Evolutionary conservation across 2,113 vertebrate genomes (phyloP).

Genomic region (Pluvialis apricaria): DNA sequence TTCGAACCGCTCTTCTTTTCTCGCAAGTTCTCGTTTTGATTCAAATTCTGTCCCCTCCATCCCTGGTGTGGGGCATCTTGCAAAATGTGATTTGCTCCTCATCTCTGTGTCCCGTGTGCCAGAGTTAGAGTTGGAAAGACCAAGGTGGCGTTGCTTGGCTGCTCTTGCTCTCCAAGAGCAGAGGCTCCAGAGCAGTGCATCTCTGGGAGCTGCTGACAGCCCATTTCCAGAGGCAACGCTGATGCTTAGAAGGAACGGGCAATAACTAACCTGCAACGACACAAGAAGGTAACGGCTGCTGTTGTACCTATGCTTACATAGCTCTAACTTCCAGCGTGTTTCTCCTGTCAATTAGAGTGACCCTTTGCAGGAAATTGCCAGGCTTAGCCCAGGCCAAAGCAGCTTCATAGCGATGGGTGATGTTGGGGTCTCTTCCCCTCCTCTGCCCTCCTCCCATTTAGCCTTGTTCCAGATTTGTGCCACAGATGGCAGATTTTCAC

Average conservation of each 20-base stretch:
- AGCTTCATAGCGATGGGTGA: background rate
- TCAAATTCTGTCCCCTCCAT: background rate
- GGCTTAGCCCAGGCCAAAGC: background rate
- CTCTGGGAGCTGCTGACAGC: background rate
- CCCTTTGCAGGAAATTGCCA: background rate
- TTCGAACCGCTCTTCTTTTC: background rate
- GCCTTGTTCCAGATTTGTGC: background rate
- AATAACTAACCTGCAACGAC: background rate
- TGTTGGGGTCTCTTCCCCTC: background rate
- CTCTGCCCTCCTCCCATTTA: background rate
- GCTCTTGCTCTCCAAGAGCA: background rate
- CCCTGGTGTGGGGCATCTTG: background rate
- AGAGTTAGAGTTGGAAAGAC: background rate
- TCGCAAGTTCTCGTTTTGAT: background rate
- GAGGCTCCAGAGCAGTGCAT: background rate
- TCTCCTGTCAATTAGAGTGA: background rate
- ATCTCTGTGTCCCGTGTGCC: background rate
- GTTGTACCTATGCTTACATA: background rate
- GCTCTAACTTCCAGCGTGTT: background rate
- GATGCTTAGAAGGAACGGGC: background rate
- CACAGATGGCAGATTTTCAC: conserved; percentile 74
- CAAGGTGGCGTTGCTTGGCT: background rate
- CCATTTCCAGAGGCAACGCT: background rate
- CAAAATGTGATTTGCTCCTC: background rate
- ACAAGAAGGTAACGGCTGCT: background rate